Evolutionary conservation across 2,888 invertebrate species (phyloP).

Genomic region (Drosophila lacicola): DNA sequence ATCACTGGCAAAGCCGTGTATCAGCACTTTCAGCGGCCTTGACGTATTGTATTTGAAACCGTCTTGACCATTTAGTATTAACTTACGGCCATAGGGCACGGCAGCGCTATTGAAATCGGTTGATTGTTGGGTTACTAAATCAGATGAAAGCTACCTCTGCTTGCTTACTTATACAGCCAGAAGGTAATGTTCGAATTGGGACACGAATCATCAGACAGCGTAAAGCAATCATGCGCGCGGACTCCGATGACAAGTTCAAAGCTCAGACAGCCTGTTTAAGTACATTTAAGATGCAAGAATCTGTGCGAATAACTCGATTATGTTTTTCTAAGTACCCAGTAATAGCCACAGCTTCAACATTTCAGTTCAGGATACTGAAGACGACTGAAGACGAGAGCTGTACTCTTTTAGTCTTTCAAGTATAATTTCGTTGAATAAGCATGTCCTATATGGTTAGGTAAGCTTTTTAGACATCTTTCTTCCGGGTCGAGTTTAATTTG

Average conservation of each 20-base stretch:
- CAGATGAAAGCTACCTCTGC: background rate
- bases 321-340: slow-evolving; percentile 5
- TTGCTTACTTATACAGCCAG: slow-evolving; percentile 8
- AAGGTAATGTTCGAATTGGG: slow-evolving; percentile 6
- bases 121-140: too few relatives aligned
- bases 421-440: too few relatives aligned
- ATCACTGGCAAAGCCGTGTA: slow-evolving; percentile 87
- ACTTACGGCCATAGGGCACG: rapidly evolving
- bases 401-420: too few relatives aligned
- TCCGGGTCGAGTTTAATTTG: too few relatives aligned
- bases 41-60: background rate
- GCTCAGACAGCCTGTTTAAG: background rate
- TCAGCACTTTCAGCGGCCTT: slow-evolving; percentile 74
- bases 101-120: background rate
- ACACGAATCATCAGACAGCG: background rate
- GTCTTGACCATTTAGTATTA: background rate
- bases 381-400: too few relatives aligned
- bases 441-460: too few relatives aligned
- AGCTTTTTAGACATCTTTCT: too few relatives aligned
- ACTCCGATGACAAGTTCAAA: background rate
- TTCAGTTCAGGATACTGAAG: too few relatives aligned
- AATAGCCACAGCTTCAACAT: slow-evolving; percentile 5
- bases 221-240: background rate
- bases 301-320: background rate
- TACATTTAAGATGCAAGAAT: background rate